Base-by-base conservation (phyloP, 2,797 vertebrate genomes). In the Orientallactaga sibirica region DNA sequence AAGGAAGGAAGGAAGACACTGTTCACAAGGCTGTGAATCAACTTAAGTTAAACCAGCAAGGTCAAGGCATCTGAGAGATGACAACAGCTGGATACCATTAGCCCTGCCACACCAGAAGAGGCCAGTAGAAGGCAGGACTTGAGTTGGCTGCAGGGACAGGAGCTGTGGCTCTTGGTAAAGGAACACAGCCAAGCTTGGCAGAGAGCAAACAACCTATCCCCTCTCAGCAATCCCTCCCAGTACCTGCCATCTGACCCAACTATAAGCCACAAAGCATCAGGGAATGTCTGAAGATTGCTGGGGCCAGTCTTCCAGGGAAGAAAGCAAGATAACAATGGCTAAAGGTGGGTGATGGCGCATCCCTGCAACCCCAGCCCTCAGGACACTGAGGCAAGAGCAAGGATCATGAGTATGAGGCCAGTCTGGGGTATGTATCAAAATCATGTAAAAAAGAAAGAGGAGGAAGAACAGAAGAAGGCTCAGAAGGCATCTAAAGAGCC, bases 61-160 rank as follows among this genome's bases (percentile, higher is more conserved):
- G 64, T 14, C 41, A 74, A 73, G 11, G 70, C 62, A 19, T 41
- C 12, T 15, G 33, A 5, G 27, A 83, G 3, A 6, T 7, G 48
- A n/a, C 43, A 58, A 7, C 10, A 73, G n/a, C 20, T 62, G 16
- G 12, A 41, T 41, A 11, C 7, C 25, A 61, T 90, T 67, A 84
- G 74, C 33, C 52, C 8, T 12, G 5, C 22, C n/a, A 0, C 5
- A 19, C 82, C 86, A 83, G 71, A 67, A 93, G 93, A 52, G 55
- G 33, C 48, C 83, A 92, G 68, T 62, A 90, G 76, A 95, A 52
- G 76, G 73, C 90, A 92, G 14, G 3, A 10, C 75, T 61, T 29
- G 7, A 75, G 41, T 18, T 0, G 18, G 16, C 25, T 58, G 1
- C 7, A 20, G 41, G 41, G 33, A 29, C 1, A n/a, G 12, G 25